Conservation (phyloP, 2,888 invertebrate species). For the Synergus itoensis region DNA sequence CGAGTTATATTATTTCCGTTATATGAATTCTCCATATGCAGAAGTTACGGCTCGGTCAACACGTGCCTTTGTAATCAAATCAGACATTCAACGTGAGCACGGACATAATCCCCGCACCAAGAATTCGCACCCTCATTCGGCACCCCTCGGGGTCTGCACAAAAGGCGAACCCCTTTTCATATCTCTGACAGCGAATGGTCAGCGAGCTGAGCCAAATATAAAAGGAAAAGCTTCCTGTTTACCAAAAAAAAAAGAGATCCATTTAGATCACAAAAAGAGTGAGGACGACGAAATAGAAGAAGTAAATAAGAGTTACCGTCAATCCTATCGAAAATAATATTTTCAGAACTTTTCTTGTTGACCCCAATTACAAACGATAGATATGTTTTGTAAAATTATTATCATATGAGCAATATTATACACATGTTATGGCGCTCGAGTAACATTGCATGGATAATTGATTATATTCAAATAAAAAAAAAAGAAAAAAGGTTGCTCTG, state of each 20-base stretch:
- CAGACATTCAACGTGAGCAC: slow-evolving; percentile 16
- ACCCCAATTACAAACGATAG: not conserved
- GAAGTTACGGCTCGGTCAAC: slow-evolving; percentile 10
- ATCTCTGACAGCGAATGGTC: slow-evolving; percentile 22
- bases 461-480: too few species aligned
- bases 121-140: slow-evolving; percentile 17
- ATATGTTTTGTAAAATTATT: too few species aligned
- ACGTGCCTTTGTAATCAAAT: slow-evolving; percentile 34
- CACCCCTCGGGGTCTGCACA: slow-evolving; percentile 13
- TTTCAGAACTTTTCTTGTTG: slow-evolving; percentile 5
- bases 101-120: slow-evolving; percentile 34
- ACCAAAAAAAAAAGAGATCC: slow-evolving; percentile 36
- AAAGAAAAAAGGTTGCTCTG: too few species aligned
- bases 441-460: too few species aligned
- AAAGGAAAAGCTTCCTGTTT: slow-evolving; percentile 27
- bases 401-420: too few species aligned
- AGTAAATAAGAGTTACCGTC: slow-evolving; percentile 9
- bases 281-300: not conserved
- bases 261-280: slow-evolving; percentile 17
- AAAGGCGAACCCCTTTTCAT: slow-evolving; percentile 35
- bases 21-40: not conserved
- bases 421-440: too few species aligned
- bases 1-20: not conserved
- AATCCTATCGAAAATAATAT: slow-evolving; percentile 1
- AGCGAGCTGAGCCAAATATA: slow-evolving; percentile 18